These are phyloP conservation scores for Palloptera scutellata DNA, from an alignment of 2,888 invertebrate genomes.

Conservation along the genomic window DNA sequence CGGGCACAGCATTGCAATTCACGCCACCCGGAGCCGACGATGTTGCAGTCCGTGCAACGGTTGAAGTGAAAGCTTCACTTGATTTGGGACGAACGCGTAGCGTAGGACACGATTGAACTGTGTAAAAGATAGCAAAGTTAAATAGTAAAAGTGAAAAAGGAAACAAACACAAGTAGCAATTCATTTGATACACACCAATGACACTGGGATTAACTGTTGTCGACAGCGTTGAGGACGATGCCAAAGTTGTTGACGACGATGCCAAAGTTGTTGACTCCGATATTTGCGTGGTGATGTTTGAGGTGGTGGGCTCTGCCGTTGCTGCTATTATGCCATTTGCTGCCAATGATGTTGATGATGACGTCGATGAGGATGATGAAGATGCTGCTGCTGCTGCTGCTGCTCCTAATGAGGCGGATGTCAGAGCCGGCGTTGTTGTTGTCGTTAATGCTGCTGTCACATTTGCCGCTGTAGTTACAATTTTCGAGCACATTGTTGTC, in stretches of 20 bases:
- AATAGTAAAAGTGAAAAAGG: constrained; percentile 2
- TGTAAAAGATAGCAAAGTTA: not conserved
- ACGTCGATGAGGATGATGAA: constrained; percentile 25
- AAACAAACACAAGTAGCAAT: not conserved
- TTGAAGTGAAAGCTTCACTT: constrained; percentile 36
- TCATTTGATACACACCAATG: constrained; percentile 21
- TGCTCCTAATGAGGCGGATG: constrained; percentile 29
- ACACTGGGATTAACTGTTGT: constrained; percentile 8
- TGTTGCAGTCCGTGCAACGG: not conserved
- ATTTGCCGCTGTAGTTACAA: constrained; percentile 59
- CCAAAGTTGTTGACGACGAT: constrained; percentile 3
- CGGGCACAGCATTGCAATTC: constrained; percentile 32
- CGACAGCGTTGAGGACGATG: constrained; percentile 22
- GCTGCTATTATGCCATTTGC: constrained; percentile 33
- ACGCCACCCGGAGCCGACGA: not conserved
- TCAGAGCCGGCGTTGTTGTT: constrained; percentile 49
- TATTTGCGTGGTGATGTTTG: constrained; percentile 25
- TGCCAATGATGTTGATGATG: constrained; percentile 24
- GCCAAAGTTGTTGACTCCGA: constrained; percentile 26
- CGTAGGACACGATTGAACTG: constrained; percentile 46
- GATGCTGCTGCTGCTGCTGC: constrained; percentile 28
- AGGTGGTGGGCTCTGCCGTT: constrained; percentile 37
- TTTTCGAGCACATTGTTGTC: constrained; percentile 64
- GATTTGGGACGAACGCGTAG: constrained; percentile 54
- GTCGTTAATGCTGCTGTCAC: constrained; percentile 57